A percentile compares a stretch with the other conserved stretches of the same genome.
Conservation (phyloP, 2,888 invertebrate genomes). For the Hesperia comma region DNA sequence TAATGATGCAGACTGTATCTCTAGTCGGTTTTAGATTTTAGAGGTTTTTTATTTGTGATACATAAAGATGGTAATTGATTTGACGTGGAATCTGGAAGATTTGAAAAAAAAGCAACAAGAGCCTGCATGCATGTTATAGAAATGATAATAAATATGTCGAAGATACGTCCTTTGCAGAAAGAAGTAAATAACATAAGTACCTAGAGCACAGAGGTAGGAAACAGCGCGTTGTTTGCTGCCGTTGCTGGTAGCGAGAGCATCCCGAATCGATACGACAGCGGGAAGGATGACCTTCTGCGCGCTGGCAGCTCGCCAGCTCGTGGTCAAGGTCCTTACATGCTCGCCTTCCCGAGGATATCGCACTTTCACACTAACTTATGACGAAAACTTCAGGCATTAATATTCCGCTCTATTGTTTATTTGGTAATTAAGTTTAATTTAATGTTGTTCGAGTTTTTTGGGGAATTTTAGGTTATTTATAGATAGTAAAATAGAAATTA, state of each 20-base stretch:
- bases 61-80: too few species aligned
- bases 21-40: too few species aligned
- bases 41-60: too few species aligned
- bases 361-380: conserved; percentile 9
- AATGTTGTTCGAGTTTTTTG: background rate
- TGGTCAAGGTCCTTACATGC: conserved; percentile 23
- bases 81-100: too few species aligned
- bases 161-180: too few species aligned
- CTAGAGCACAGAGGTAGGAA: background rate
- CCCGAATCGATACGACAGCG: conserved; percentile 17
- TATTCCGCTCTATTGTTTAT: background rate
- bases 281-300: conserved; percentile 15
- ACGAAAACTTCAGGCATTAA: background rate
- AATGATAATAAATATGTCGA: too few species aligned
- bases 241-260: conserved; percentile 3
- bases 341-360: conserved; percentile 15
- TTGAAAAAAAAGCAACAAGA: too few species aligned
- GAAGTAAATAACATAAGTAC: background rate
- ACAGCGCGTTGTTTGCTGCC: background rate
- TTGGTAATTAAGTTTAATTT: background rate
- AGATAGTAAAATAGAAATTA: too few species aligned
- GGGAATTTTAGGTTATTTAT: background rate
- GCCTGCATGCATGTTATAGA: too few species aligned
- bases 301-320: conserved; percentile 24
- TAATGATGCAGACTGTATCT: background rate